A percentile compares a stretch with the other conserved stretches of the same genome.
These are phyloP conservation scores for Ctenicera cuprea DNA, from an alignment of 2,888 invertebrate species.

Conservation along the genomic window DNA sequence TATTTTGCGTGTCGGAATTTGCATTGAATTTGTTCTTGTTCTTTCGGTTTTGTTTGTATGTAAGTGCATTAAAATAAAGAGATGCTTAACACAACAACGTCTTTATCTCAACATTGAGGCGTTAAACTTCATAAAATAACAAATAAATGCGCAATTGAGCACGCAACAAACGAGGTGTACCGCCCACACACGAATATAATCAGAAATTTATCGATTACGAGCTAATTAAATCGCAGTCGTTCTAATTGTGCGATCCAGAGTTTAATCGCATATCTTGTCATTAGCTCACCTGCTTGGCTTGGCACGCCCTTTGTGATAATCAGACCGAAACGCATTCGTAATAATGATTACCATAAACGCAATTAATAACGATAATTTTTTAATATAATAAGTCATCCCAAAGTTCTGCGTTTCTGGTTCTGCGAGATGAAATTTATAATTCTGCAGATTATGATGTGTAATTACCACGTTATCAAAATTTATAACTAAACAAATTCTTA, in stretches of 20 bases:
- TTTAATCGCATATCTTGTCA: constrained; percentile 49
- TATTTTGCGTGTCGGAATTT: constrained; percentile 55
- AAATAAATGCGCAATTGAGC: constrained; percentile 22
- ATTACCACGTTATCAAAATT: constrained; percentile 50
- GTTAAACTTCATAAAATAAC: constrained; percentile 23
- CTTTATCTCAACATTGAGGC: constrained; percentile 22
- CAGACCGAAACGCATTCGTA: constrained; percentile 52
- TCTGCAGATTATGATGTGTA: constrained; percentile 44
- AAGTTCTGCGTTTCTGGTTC: constrained; percentile 44
- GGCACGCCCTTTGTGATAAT: constrained; percentile 51
- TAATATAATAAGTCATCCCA: constrained; percentile 19
- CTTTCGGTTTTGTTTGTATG: constrained; percentile 20
- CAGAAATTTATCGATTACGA: constrained; percentile 48
- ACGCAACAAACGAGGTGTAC: constrained; percentile 33
- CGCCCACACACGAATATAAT: constrained; percentile 39
- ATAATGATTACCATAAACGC: constrained; percentile 34
- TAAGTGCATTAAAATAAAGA: constrained; percentile 37
- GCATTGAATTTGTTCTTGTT: constrained; percentile 58
- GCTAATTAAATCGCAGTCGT: constrained; percentile 50
- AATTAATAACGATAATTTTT: constrained; percentile 38
- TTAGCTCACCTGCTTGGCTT: constrained; percentile 49
- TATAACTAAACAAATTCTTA: constrained; percentile 53
- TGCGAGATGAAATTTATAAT: constrained; percentile 45
- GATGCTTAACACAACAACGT: constrained; percentile 36
- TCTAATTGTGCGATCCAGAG: constrained; percentile 44